These are phyloP conservation scores for Galleria mellonella DNA, from an alignment of 1,140 invertebrate genomes.

Conservation along the genomic window DNA sequence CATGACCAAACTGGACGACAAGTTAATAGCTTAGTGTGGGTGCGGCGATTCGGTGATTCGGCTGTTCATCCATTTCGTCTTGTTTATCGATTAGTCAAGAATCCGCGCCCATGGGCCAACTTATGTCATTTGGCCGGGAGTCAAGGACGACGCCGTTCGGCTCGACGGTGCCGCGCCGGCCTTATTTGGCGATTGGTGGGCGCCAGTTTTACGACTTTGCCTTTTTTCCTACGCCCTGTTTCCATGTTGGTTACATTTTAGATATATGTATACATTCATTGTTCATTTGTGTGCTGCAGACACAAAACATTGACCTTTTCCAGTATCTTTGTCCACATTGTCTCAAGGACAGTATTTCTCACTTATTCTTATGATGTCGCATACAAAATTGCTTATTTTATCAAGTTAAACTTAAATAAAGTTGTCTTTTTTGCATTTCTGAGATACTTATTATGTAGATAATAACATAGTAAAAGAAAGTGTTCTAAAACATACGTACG, in stretches of 20 bases:
- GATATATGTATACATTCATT: constrained; percentile 29
- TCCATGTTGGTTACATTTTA: constrained; percentile 49
- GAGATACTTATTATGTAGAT: background rate
- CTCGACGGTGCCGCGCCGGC: constrained; percentile 58
- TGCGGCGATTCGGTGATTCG: constrained; percentile 40
- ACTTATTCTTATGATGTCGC: constrained; percentile 14
- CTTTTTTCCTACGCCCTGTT: constrained; percentile 62
- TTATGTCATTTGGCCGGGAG: constrained; percentile 71
- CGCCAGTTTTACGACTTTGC: constrained; percentile 71
- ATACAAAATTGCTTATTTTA: constrained; percentile 5
- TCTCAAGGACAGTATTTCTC: constrained; percentile 21
- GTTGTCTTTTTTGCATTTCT: background rate
- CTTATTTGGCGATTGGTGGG: constrained; percentile 72
- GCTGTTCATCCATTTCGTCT: constrained; percentile 46
- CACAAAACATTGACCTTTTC: constrained; percentile 27
- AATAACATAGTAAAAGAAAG: too few relatives aligned
- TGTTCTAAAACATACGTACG: background rate
- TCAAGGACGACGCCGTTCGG: constrained; percentile 62
- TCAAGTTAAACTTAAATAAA: background rate
- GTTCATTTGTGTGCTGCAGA: constrained; percentile 31
- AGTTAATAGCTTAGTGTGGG: constrained; percentile 51
- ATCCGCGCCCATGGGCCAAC: constrained; percentile 67
- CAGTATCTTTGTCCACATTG: constrained; percentile 17
- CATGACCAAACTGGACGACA: constrained; percentile 33
- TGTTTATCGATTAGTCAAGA: constrained; percentile 68